A percentile compares a stretch with the other conserved stretches of the same genome.
phyloP scores from a whole-genome alignment of 2,888 invertebrate species.

The Drosophila acutilabella region DNA sequence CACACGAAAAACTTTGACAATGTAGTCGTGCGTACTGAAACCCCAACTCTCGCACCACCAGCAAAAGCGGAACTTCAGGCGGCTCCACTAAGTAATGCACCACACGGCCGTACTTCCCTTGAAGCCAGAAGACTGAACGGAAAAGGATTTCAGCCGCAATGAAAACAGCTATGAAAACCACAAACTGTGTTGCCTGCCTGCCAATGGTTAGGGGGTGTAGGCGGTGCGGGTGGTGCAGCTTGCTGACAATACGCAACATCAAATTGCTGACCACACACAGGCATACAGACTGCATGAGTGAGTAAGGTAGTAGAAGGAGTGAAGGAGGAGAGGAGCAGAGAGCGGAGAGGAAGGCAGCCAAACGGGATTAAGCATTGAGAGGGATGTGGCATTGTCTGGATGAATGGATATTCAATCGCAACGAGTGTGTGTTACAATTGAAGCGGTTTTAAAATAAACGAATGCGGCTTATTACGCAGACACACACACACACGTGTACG shows the following conservation, averaged over 20 bases:
- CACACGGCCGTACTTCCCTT: constrained; percentile 40
- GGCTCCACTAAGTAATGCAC: constrained; percentile 4
- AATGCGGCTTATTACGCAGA: constrained; percentile 75
- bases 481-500: constrained; percentile 29
- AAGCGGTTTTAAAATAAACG: constrained; percentile 79
- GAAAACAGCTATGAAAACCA: constrained; percentile 79
- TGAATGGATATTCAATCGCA: constrained; percentile 73
- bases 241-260: constrained; percentile 64
- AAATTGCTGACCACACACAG: constrained; percentile 69
- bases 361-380: not conserved
- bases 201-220: not conserved
- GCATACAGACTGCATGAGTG: constrained; percentile 8
- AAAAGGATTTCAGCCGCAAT: constrained; percentile 78
- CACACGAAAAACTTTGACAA: constrained; percentile 73
- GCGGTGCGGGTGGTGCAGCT: constrained; percentile 12
- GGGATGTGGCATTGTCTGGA: constrained; percentile 41
- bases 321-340: not conserved
- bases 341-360: not conserved
- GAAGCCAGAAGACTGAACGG: constrained; percentile 48
- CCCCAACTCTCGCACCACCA: not conserved
- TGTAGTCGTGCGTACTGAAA: constrained; percentile 69
- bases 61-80: not conserved
- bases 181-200: constrained; percentile 62
- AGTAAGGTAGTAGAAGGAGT: not conserved
- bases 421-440: constrained; percentile 70